These are phyloP conservation scores for Rhagonycha fulva DNA, from an alignment of 2,888 invertebrate species.

Conservation along the genomic window DNA sequence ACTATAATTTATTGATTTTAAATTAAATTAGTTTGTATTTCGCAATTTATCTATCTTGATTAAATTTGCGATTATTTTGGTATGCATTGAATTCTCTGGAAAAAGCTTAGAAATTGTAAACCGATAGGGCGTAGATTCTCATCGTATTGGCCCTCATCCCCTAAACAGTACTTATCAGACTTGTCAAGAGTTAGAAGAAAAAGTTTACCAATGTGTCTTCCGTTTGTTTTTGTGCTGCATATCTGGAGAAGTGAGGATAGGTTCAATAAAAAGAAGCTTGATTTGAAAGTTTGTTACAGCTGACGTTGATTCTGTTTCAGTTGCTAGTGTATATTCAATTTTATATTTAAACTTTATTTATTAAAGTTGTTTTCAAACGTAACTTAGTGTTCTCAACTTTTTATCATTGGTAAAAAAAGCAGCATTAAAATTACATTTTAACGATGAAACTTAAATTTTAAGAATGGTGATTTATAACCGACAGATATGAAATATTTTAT, in stretches of 20 bases:
- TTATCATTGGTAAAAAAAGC: slow-evolving; percentile 13
- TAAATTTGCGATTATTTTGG: slow-evolving; percentile 25
- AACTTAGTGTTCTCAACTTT: slow-evolving; percentile 19
- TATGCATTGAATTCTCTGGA: slow-evolving; percentile 27
- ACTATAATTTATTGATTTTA: not conserved
- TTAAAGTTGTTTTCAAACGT: slow-evolving; percentile 23
- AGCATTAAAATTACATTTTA: slow-evolving; percentile 3
- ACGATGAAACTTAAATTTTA: slow-evolving; percentile 20
- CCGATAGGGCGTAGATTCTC: slow-evolving; percentile 28
- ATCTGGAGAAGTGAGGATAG: slow-evolving; percentile 30
- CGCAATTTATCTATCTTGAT: not conserved
- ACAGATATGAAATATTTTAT: slow-evolving; percentile 30
- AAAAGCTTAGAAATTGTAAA: slow-evolving; percentile 22
- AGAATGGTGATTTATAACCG: slow-evolving; percentile 37
- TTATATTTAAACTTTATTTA: slow-evolving; percentile 28
- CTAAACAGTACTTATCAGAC: slow-evolving; percentile 33
- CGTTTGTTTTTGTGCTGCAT: slow-evolving; percentile 31
- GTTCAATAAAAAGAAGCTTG: slow-evolving; percentile 27
- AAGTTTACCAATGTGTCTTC: slow-evolving; percentile 34
- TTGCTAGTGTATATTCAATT: slow-evolving; percentile 25
- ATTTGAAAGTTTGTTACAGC: slow-evolving; percentile 30
- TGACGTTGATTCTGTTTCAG: slow-evolving; percentile 30
- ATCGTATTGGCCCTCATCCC: slow-evolving; percentile 28
- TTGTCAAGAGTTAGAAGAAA: slow-evolving; percentile 34
- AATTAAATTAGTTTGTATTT: slow-evolving; percentile 7